These are phyloP conservation scores for Mirounga angustirostris DNA, from an alignment of 2,113 vertebrate species.

Conservation along the genomic window DNA sequence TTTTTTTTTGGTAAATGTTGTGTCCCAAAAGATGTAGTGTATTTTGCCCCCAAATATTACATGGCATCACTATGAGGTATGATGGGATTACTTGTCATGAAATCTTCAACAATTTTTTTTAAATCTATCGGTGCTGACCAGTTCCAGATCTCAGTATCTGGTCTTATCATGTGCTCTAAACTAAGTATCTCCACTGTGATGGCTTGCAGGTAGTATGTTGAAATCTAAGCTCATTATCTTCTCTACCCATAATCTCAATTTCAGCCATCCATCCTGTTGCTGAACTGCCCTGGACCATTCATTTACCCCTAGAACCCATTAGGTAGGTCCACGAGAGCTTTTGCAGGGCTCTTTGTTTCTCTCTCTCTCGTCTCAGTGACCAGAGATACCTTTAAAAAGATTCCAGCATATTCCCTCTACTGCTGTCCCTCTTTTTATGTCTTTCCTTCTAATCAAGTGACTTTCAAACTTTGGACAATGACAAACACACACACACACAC, in stretches of 20 bases:
- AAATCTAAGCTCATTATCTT: background rate
- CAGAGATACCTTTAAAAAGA: background rate
- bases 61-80: background rate
- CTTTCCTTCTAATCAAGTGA: background rate
- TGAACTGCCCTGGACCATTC: background rate
- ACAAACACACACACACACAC: background rate
- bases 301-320: background rate
- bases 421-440: background rate
- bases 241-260: background rate
- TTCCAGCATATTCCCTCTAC: background rate
- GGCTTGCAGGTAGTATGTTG: background rate
- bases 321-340: background rate
- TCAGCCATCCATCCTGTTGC: background rate
- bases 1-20: background rate
- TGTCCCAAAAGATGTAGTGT: background rate
- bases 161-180: background rate
- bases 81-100: background rate
- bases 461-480: background rate
- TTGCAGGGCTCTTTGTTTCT: background rate
- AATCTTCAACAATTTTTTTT: background rate
- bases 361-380: background rate
- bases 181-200: background rate
- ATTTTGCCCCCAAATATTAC: background rate
- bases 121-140: background rate
- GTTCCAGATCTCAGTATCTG: background rate